Conservation (phyloP, 2,888 invertebrate species). For the Omphaloscelis lunosa region DNA sequence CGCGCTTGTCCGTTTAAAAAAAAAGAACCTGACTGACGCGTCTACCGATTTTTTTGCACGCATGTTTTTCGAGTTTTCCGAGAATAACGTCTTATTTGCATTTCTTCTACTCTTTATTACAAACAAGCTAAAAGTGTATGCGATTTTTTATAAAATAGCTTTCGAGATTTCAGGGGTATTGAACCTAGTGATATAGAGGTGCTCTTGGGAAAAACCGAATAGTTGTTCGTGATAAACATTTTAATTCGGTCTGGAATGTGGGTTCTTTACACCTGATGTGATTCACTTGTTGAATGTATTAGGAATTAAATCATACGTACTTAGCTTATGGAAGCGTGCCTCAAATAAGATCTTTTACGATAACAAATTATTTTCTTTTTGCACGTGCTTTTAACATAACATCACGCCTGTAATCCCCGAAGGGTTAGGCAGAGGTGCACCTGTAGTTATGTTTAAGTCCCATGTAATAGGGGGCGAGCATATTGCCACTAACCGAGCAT, state of each 20-base stretch:
- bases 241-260: slow-evolving; percentile 71
- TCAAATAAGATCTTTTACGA: slow-evolving; percentile 27
- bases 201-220: slow-evolving; percentile 75
- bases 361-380: slow-evolving; percentile 14
- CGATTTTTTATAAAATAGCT: slow-evolving; percentile 54
- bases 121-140: slow-evolving; percentile 53
- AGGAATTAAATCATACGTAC: slow-evolving; percentile 34
- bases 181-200: slow-evolving; percentile 69
- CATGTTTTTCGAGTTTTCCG: slow-evolving; percentile 40
- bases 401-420: neutral
- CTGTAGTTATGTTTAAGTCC: too few relatives aligned
- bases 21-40: slow-evolving; percentile 3
- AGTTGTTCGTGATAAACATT: slow-evolving; percentile 76
- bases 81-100: slow-evolving; percentile 49
- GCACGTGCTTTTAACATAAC: neutral
- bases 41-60: slow-evolving; percentile 19
- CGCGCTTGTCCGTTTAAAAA: neutral
- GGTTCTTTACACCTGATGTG: slow-evolving; percentile 61
- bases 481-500: neutral
- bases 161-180: slow-evolving; percentile 60
- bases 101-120: slow-evolving; percentile 40
- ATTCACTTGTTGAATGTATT: slow-evolving; percentile 42
- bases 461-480: too few relatives aligned
- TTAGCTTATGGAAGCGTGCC: slow-evolving; percentile 17
- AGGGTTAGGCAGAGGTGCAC: neutral